Evolutionary conservation across 53 echinoderm and acorn worm genomes (phyloP).

Genomic region (Zoroaster sp.): DNA sequence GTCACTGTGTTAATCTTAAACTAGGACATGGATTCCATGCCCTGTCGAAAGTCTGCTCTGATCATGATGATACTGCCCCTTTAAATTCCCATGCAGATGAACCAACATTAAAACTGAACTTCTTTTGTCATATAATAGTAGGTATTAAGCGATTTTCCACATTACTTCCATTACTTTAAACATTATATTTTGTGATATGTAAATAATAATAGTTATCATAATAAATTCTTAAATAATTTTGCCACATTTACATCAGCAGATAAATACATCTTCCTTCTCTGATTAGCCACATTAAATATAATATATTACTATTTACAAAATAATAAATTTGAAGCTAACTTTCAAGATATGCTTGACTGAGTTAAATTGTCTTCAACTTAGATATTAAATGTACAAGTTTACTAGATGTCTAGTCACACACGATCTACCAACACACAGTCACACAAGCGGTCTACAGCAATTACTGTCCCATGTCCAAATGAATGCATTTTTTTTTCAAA

Average conservation of each 20-base stretch:
- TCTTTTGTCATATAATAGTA: not conserved
- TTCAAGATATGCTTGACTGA: not conserved
- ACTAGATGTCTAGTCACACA: constrained; percentile 23
- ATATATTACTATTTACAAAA: constrained; percentile 51
- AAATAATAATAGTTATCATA: not conserved
- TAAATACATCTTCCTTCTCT: constrained; percentile 46
- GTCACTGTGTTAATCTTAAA: no score
- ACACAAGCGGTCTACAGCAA: constrained; percentile 1
- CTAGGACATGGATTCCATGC: not conserved
- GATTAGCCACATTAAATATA: constrained; percentile 58
- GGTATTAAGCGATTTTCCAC: not conserved
- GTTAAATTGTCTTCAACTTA: not conserved
- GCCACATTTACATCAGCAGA: constrained; percentile 49
- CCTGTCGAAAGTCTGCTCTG: not conserved
- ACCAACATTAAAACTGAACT: not conserved
- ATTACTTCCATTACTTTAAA: not conserved
- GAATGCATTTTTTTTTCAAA: constrained; percentile 7
- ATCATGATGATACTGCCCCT: no score
- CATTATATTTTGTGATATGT: not conserved
- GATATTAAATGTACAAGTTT: constrained; percentile 17
- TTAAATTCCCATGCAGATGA: not conserved
- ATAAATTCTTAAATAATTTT: constrained; percentile 26
- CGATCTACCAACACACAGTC: constrained; percentile 45
- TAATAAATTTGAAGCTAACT: constrained; percentile 7
- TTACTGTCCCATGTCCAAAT: not conserved